These are phyloP conservation scores for Leptinotarsa haldemani DNA, from an alignment of 2,888 invertebrate species.

Conservation along the genomic window DNA sequence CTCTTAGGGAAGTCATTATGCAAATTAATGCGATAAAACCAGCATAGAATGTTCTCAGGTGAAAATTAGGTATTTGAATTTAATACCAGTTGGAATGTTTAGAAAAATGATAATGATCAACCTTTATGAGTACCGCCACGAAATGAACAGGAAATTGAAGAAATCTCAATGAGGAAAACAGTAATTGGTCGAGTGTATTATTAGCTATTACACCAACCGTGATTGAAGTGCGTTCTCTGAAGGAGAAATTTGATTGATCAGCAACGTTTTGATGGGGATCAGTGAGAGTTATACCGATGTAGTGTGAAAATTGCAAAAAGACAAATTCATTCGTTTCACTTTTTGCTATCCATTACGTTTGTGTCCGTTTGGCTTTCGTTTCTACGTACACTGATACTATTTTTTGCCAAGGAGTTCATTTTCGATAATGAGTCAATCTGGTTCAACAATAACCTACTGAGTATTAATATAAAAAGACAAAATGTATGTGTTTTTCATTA, in stretches of 20 bases:
- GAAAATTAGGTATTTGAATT: neutral
- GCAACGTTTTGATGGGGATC: neutral
- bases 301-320: neutral
- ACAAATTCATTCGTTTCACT: neutral
- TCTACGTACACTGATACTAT: neutral
- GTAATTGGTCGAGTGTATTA: neutral
- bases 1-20: neutral
- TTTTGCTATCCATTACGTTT: neutral
- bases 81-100: neutral
- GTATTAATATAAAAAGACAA: no score
- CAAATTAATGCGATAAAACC: neutral
- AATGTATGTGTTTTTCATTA: no score
- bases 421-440: no score
- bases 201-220: neutral
- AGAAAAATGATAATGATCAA: conserved; percentile 7
- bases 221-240: neutral
- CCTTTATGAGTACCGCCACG: conserved; percentile 3
- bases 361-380: neutral
- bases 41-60: neutral
- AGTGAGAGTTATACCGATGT: neutral
- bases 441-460: no score
- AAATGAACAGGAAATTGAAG: conserved; percentile 12
- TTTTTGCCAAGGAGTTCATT: neutral
- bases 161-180: conserved; percentile 2
- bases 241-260: conserved; percentile 4